Evolutionary conservation across 2,113 vertebrate species (phyloP).

Genomic region (Zapornia atra): DNA sequence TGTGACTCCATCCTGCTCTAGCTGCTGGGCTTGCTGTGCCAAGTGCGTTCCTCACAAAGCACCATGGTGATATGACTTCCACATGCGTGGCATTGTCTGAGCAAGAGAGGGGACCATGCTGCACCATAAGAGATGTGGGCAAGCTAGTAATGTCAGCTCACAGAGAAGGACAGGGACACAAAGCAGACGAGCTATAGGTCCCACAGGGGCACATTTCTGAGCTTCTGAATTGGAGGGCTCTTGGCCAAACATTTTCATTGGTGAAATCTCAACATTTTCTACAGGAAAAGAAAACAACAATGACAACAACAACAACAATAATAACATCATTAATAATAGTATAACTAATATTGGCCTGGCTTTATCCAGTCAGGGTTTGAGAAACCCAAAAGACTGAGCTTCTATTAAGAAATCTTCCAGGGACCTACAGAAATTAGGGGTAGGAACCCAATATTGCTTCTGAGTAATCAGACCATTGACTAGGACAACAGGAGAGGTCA

Average conservation of each 20-base stretch:
- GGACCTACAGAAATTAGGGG: neutral
- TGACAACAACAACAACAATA: neutral
- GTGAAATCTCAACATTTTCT: constrained; percentile 60
- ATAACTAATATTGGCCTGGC: neutral
- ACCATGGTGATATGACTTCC: neutral
- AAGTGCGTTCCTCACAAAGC: neutral
- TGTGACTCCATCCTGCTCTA: neutral
- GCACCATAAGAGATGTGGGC: constrained; percentile 30
- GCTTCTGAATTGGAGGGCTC: constrained; percentile 38
- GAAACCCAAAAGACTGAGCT: neutral
- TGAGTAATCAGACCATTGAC: neutral
- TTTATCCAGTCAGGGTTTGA: constrained; percentile 7
- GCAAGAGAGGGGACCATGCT: constrained; percentile 5
- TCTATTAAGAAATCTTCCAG: neutral
- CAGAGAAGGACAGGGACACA: constrained; percentile 33
- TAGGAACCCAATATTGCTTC: neutral
- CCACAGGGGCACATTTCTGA: neutral
- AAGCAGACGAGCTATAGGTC: constrained; percentile 60
- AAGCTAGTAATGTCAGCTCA: constrained; percentile 55
- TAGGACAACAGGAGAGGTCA: neutral
- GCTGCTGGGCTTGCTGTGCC: neutral
- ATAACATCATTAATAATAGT: neutral
- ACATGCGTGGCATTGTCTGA: neutral
- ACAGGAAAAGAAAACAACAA: constrained; percentile 40
- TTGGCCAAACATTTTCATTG: constrained; percentile 57